These are phyloP conservation scores for Rugalucina vietnamica DNA, from an alignment of 2,888 invertebrate species.

Conservation along the genomic window DNA sequence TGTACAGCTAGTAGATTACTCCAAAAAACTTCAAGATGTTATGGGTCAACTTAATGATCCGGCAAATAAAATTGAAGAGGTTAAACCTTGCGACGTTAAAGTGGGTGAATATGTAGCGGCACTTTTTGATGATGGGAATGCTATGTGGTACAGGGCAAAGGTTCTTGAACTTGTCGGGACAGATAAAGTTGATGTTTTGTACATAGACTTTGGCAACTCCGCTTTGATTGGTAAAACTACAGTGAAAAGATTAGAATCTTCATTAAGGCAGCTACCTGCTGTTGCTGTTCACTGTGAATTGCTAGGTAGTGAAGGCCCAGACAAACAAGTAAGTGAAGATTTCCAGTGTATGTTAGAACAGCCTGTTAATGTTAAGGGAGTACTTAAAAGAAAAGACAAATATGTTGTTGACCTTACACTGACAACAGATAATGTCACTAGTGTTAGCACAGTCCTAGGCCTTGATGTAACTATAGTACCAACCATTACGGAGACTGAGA, in stretches of 20 bases:
- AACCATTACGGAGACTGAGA: too few relatives aligned
- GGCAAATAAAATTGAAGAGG: conserved; percentile 69
- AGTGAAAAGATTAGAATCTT: conserved; percentile 74
- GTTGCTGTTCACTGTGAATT: conserved; percentile 46
- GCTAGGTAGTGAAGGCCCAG: not conserved
- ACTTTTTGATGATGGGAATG: conserved; percentile 30
- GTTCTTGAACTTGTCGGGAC: conserved; percentile 22
- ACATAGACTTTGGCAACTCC: conserved; percentile 87
- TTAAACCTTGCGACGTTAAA: not conserved
- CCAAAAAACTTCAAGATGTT: conserved; percentile 83
- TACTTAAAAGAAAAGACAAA: not conserved
- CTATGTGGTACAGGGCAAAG: conserved; percentile 45
- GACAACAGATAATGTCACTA: not conserved
- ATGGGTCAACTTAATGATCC: conserved; percentile 84
- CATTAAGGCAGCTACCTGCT: conserved; percentile 34
- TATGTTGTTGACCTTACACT: not conserved
- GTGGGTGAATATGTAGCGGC: conserved; percentile 64
- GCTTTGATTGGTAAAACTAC: conserved; percentile 87
- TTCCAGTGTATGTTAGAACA: conserved; percentile 8
- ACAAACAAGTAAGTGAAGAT: not conserved
- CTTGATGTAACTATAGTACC: not conserved
- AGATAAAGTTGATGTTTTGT: conserved; percentile 88
- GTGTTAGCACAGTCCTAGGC: conserved; percentile 3
- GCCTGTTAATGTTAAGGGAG: not conserved
- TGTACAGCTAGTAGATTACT: conserved; percentile 86